Evolutionary conservation across 2,888 invertebrate species (phyloP), one percentile per base, ranked within the genome.

Genomic region (Alcis repandata): DNA sequence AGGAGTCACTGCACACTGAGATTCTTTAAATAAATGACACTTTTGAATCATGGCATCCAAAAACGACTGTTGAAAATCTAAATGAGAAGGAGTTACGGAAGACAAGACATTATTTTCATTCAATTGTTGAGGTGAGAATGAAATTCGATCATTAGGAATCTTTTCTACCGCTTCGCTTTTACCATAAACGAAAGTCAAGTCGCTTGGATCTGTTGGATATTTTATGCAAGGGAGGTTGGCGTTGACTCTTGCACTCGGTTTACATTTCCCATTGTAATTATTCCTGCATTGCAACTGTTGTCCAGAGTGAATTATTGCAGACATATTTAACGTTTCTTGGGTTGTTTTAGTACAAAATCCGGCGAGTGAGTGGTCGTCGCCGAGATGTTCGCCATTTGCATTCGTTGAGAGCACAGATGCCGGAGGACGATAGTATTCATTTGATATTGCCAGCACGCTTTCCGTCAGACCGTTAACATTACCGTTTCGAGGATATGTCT

Each of bases 391-490:
- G 77, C 78, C 80, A 88, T 90, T 91, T 88, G 88, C 88, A 90
- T 90, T 89, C 88, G 83, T 81, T 82, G 85, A 85, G 85, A 86
- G 82, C 82, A 80, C 79, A 86, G 90, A 91, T 91, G 85, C 80
- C 81, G 85, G 83, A 78, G 75, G 73, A 75, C 82, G 91, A 92
- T 91, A 89, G 82, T 74, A 81, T 84, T 86, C 86, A 83, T 87
- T 92, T 88, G 85, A 83, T 86, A 92, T 90, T 88, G 85, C 87
- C 78, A 84, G 87, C 92, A 91, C 90, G 91, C 86, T 79, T 83
- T 83, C 77, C 72, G 83, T 72, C 78, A 82, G 82, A 85, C 91
- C 90, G 90, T 91, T 92, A 91, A 79, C 81, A 79, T 87, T 88
- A 88, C 90, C 86, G 89, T 89, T 91, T 81, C 81, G 87, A 87